Base-by-base conservation (phyloP, 1,140 invertebrate genomes). In the Platyura marginata region DNA sequence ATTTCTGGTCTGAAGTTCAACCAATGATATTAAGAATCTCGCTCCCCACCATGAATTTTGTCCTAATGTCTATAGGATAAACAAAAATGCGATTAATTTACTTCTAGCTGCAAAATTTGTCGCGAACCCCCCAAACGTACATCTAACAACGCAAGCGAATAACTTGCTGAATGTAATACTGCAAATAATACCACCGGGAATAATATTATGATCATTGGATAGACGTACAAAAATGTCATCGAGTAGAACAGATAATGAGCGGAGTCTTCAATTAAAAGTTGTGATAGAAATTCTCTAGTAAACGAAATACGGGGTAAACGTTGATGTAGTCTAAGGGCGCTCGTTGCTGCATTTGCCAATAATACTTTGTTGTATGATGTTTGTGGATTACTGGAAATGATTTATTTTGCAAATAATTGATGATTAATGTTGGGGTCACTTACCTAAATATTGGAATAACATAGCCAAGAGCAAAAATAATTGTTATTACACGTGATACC, bases 161-260 rank as follows among this genome's bases (percentile, higher is more conserved):
- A 94, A 51, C 82, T 91, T 10, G 86, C 79, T 21, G 85, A 79
- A 67, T 97, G 91, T 16, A 96, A 71, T 11, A 93, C 55, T 3
- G 88, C 88, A 68, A 94, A 96, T 36, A 95, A 64, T 51, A 86
- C 76, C 42, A 94, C 71, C 21, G 93, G 92, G 34, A 86, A 65
- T 39, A 96, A 61, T n/a, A 85, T 85, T 69, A 96, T 69, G 49
- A 89, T 77, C 39, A 92, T 76, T 21, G 92, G 90, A 41, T 79
- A 68, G 25, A 81, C 80, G 62, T 85, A 91, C 47, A 95, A 69
- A 60, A 97, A 97, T 51, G 96, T 89, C 38, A 95, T 61, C 10
- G 88, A 88, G 63, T 85, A 98, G 59, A 96, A 77, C 41, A 98
- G 68, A 59, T 98, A 97, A 62, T 98, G 94, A 49, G 85, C 91